Conservation (phyloP, 2,888 invertebrate genomes). For the Pharmacophagus antenor region DNA sequence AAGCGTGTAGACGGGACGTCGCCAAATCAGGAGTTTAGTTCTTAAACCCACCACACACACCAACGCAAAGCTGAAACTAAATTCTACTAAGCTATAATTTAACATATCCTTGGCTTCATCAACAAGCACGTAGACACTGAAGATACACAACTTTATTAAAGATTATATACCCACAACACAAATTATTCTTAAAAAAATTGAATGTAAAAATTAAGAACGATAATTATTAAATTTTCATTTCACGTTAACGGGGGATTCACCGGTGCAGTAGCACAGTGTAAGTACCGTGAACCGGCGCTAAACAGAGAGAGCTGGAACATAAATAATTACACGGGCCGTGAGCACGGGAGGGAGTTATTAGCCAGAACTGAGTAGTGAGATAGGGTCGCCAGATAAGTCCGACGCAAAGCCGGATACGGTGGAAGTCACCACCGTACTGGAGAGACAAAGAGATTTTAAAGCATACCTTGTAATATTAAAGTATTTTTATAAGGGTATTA, state of each 20-base stretch:
- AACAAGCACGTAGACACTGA: too few relatives aligned
- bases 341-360: constrained; percentile 51
- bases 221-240: constrained; percentile 1
- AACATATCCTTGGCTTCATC: too few relatives aligned
- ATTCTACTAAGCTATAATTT: background rate
- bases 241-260: constrained; percentile 4
- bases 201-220: background rate
- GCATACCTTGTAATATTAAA: background rate
- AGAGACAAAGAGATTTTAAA: constrained; percentile 9
- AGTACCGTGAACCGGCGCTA: constrained; percentile 27
- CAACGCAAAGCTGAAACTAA: background rate
- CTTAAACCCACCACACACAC: background rate
- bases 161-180: background rate
- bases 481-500: background rate
- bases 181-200: background rate
- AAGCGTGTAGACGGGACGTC: constrained; percentile 14
- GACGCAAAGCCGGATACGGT: constrained; percentile 19
- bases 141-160: too few relatives aligned
- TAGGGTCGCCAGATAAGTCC: constrained; percentile 33
- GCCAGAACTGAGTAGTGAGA: constrained; percentile 34
- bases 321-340: constrained; percentile 61
- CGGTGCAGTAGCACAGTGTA: constrained; percentile 12
- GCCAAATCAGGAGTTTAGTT: background rate
- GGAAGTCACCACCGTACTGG: constrained; percentile 12
- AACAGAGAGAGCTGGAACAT: constrained; percentile 43